Evolutionary conservation across 2,888 invertebrate species (phyloP), one percentile per base, ranked within the genome.

Genomic region (Nomada fucata): DNA sequence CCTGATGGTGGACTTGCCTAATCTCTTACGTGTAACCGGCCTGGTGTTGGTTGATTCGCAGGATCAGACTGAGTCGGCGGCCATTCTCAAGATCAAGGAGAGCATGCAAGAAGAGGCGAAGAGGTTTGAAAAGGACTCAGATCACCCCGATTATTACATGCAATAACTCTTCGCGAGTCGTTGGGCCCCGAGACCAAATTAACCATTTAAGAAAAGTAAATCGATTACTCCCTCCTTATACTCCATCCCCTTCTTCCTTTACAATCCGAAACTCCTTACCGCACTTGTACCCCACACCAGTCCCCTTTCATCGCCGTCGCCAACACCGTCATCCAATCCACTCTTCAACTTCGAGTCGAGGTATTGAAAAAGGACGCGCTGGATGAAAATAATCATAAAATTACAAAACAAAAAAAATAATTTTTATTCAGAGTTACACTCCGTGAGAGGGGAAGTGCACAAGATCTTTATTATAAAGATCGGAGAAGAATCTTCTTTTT

Each of bases 81-180:
- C 99, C 95, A 99, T 99, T 95, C 96, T 99, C 95, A 99, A 99
- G 96, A 99, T 99, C 95, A 99, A 99, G 96, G 99, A 99, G 95
- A 98, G 98, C 96, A 99, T 99, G 98, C 99, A 99, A 95, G 99
- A 99, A 95, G 99, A 99, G 95, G 99, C 99, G 94, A 99, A 99
- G 96, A 97, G 99, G 95, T 98, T 98, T 95, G 98, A 98, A 95
- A 98, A 98, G 96, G 98, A 98, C 95, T 97, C 98, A 91, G 98
- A 98, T 94, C 98, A 98, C 94, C 98, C 98, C 94, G 98, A 98
- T 95, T 98, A 98, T 96, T 98, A 98, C 95, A 98, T 98, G 98
- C 98, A 97, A 97, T 98, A 97, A 97, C 92, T 92, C 90, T 90
- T 89, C 89, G 89, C 89, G 90, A 90, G 86, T 92, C 90, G 90